phyloP scores from a whole-genome alignment of 2,113 vertebrate genomes.

The Perccottus glenii region DNA sequence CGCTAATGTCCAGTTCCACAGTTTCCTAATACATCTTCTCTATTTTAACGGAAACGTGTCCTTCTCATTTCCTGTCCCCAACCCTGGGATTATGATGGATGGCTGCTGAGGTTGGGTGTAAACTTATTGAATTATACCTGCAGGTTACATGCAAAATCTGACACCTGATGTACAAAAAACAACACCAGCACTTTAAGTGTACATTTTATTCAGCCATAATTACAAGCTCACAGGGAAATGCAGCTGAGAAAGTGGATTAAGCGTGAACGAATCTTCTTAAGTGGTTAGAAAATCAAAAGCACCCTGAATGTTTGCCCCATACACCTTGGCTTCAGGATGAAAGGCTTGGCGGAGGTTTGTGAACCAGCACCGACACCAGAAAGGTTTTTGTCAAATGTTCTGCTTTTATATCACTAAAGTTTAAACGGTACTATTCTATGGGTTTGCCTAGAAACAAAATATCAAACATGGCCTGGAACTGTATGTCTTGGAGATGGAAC shows the following conservation, averaged over 20 bases:
- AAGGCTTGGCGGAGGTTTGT: conserved; percentile 72
- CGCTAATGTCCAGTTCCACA: background rate
- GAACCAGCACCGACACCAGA: conserved; percentile 65
- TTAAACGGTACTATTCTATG: conserved; percentile 56
- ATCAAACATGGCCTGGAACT: conserved; percentile 62
- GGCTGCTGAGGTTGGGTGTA: conserved; percentile 20
- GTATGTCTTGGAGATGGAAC: conserved; percentile 62
- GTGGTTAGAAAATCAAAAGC: conserved; percentile 74
- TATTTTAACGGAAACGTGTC: background rate
- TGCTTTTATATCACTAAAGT: conserved; percentile 63
- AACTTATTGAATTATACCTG: conserved; percentile 28
- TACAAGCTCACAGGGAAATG: conserved; percentile 69
- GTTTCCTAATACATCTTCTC: background rate
- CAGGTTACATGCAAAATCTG: conserved; percentile 26
- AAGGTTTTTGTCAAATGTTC: conserved; percentile 65
- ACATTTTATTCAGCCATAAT: conserved; percentile 63
- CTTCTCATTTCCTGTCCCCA: conserved; percentile 2
- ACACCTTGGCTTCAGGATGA: conserved; percentile 74
- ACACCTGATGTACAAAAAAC: conserved; percentile 42
- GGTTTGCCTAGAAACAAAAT: conserved; percentile 58
- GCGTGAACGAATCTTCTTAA: conserved; percentile 74
- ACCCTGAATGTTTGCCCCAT: conserved; percentile 70
- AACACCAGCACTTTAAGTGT: conserved; percentile 44
- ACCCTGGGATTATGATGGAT: background rate
- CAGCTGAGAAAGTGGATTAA: conserved; percentile 74